A percentile compares a stretch with the other conserved stretches of the same genome.
Conservation (phyloP, 2,888 invertebrate genomes). For the Chorisops tibialis region DNA sequence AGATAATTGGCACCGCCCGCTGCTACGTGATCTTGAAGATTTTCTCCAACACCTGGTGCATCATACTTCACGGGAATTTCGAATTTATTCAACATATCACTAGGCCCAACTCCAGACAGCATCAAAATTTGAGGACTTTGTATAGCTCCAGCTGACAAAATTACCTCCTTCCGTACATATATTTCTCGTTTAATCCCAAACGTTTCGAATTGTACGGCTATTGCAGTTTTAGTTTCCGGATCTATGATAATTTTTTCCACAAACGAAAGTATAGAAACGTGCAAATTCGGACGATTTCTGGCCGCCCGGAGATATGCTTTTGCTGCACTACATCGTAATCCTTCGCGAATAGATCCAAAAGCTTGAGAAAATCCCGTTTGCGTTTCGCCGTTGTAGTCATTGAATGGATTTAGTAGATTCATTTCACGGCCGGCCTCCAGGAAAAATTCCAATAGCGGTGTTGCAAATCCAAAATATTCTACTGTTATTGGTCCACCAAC, state of each 20-base stretch:
- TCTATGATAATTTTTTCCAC: constrained; percentile 68
- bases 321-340: constrained; percentile 77
- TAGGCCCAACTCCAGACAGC: constrained; percentile 79
- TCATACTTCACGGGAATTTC: constrained; percentile 61
- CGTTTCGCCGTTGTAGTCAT: constrained; percentile 73
- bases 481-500: constrained; percentile 70
- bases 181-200: constrained; percentile 50
- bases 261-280: constrained; percentile 65
- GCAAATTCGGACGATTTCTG: constrained; percentile 66
- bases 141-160: constrained; percentile 80
- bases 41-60: constrained; percentile 72
- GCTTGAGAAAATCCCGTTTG: constrained; percentile 77
- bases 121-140: constrained; percentile 82
- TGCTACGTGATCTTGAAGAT: constrained; percentile 80
- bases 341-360: constrained; percentile 73
- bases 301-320: constrained; percentile 75
- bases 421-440: constrained; percentile 66
- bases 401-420: constrained; percentile 59
- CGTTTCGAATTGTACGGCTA: constrained; percentile 64
- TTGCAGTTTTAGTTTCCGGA: constrained; percentile 58
- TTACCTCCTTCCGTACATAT: constrained; percentile 70
- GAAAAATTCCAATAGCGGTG: constrained; percentile 67
- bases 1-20: constrained; percentile 74
- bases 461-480: constrained; percentile 67
- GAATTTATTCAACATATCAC: constrained; percentile 59